Base-by-base conservation (phyloP, 2,888 invertebrate genomes). In the Stenchaetothrips biformis region DNA sequence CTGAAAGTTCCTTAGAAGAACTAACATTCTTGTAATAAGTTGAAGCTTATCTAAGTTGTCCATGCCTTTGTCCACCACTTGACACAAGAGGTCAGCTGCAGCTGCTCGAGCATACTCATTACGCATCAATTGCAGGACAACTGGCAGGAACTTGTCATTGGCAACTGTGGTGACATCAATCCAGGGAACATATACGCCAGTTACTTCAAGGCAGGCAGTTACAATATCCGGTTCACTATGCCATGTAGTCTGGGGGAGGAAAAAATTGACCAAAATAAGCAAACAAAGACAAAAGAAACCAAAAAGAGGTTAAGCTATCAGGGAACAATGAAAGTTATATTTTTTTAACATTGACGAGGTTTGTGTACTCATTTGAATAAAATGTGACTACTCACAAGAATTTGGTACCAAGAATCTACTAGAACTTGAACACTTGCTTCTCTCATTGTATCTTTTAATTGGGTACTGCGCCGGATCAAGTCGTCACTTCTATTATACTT, bases 41-140 rank as follows among this genome's bases (percentile, higher is more conserved):
- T 88, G 86, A 1, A 87, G 86, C 84, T 90, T 90, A 59, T 87
- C 87, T 16, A 87, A 83, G 1, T 89, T 88, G n/a, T 89, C 89
- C 90, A 90, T 90, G 82, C 90, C 90, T 84, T 90, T 90, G 81
- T 86, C 86, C 78, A 90, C 85, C 67, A 90, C 88, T 81, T 88
- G 88, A 82, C 86, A 86, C 77, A 90, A 87, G 82, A 89, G 89
- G 82, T 89, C 88, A 79, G 89, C 88, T 1, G 89, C 88, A 59
- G 88, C 86, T 83, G 89, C 89, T 59, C 89, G 83, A 21, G 81
- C 80, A 48, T 83, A 82, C 0, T 84, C 83, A 16, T 81, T 80
- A 47, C 80, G 80, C 82, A 89, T 84, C 82, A 87, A 87, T 8
- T 85, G 85, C 37, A 90, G 86, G 48, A 90, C 85, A 21, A 88